Conservation (phyloP, 2,888 invertebrate genomes). For the Galeruca laticollis region DNA sequence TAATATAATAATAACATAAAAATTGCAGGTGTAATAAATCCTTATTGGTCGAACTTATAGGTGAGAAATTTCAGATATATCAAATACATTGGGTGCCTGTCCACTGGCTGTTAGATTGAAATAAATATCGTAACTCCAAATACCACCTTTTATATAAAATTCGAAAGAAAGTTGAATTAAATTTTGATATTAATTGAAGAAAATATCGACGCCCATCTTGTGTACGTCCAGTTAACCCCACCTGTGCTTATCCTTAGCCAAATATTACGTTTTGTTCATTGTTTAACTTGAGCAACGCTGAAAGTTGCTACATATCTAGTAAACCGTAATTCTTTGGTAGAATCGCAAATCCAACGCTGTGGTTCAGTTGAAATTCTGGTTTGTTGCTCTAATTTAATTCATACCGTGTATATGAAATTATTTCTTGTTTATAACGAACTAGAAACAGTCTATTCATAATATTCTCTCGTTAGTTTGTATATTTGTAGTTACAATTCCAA, state of each 20-base stretch:
- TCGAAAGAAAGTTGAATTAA: too few species aligned
- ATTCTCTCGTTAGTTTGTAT: slow-evolving; percentile 14
- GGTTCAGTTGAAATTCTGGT: slow-evolving; percentile 18
- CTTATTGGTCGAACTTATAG: too few species aligned
- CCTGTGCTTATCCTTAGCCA: too few species aligned
- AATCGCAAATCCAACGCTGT: neutral
- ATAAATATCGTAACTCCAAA: too few species aligned
- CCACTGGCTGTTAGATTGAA: too few species aligned
- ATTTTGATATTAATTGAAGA: too few species aligned
- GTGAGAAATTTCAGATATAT: too few species aligned
- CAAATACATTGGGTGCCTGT: too few species aligned
- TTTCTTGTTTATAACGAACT: slow-evolving; percentile 32
- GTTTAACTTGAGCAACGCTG: neutral
- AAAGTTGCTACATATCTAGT: neutral
- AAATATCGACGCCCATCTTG: too few species aligned
- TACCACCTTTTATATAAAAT: too few species aligned
- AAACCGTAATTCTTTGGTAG: neutral
- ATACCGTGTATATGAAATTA: slow-evolving; percentile 24
- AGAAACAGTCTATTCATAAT: slow-evolving; percentile 24
- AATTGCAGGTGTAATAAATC: too few species aligned
- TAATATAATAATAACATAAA: too few species aligned
- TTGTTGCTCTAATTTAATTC: slow-evolving; percentile 28
- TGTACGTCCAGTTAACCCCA: neutral
- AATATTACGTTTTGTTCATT: neutral
- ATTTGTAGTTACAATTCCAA: slow-evolving; percentile 4